Percentiles rank a stretch among this genome's conserved stretches.
Conservation (phyloP, 2,888 invertebrate species). For the Cacoxenus indagator region DNA sequence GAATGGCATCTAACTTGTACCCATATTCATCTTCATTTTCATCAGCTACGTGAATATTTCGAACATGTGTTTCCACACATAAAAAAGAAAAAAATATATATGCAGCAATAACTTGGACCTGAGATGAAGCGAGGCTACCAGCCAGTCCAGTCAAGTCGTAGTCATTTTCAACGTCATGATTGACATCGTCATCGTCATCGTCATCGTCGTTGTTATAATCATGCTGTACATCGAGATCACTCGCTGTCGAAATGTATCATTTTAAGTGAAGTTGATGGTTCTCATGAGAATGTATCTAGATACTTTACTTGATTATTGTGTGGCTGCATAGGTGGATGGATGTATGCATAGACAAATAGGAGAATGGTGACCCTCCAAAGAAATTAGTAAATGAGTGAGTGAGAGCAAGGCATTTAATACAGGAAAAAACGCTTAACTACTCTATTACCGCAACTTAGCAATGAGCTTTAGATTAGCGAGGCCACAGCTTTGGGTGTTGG, state of each 20-base stretch:
- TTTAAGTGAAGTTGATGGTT: constrained; percentile 39
- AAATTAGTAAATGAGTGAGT: too few species aligned
- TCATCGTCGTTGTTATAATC: neutral
- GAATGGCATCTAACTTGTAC: too few species aligned
- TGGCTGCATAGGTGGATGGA: neutral
- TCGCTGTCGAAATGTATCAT: constrained; percentile 40
- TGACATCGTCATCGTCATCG: neutral
- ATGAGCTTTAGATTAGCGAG: constrained; percentile 25
- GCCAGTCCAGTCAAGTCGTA: neutral
- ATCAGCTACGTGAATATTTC: too few species aligned
- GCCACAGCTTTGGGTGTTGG: constrained; percentile 31
- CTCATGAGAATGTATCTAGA: constrained; percentile 14
- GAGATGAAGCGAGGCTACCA: too few species aligned
- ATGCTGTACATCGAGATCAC: constrained; percentile 40
- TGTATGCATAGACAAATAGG: neutral
- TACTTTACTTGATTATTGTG: neutral
- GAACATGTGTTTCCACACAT: constrained; percentile 19
- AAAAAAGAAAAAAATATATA: too few species aligned
- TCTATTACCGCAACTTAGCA: constrained; percentile 53
- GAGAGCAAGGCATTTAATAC: constrained; percentile 5
- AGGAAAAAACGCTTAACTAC: constrained; percentile 45
- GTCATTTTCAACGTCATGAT: constrained; percentile 2
- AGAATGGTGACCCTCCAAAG: too few species aligned
- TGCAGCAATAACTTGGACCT: too few species aligned
- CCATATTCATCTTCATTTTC: neutral